Conservation (phyloP, 2,888 invertebrate genomes). For the Mamestra brassicae region DNA sequence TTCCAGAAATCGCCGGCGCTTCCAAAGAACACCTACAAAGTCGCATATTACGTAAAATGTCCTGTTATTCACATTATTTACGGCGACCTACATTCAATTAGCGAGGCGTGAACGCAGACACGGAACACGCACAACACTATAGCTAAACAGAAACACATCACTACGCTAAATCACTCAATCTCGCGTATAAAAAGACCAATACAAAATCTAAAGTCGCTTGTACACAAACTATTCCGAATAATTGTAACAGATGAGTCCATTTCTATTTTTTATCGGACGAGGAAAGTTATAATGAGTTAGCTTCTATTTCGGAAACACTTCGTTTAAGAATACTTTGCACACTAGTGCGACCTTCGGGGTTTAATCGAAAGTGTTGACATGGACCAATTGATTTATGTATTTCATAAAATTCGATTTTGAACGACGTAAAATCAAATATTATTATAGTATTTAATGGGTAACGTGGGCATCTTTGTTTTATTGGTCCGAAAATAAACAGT, state of each 20-base stretch:
- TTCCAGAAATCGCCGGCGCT: neutral
- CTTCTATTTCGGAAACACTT: conserved; percentile 86
- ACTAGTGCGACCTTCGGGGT: conserved; percentile 80
- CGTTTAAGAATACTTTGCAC: conserved; percentile 83
- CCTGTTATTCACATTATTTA: conserved; percentile 59
- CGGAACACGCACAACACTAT: conserved; percentile 53
- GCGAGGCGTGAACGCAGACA: conserved; percentile 58
- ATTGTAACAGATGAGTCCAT: conserved; percentile 86
- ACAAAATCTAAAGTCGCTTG: conserved; percentile 67
- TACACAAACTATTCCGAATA: conserved; percentile 73
- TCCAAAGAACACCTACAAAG: conserved; percentile 5
- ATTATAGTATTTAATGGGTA: conserved; percentile 80
- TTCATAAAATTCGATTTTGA: conserved; percentile 81
- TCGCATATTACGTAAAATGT: conserved; percentile 42
- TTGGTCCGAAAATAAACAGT: conserved; percentile 78
- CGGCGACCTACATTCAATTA: conserved; percentile 62
- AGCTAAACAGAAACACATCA: conserved; percentile 61
- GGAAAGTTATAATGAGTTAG: conserved; percentile 88
- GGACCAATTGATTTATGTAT: conserved; percentile 84
- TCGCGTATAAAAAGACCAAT: conserved; percentile 69
- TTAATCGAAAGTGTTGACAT: conserved; percentile 90
- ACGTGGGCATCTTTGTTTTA: conserved; percentile 82
- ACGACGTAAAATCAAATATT: conserved; percentile 85
- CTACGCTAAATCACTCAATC: conserved; percentile 74
- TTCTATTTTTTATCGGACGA: conserved; percentile 86